Evolutionary conservation across 2,888 invertebrate species (phyloP), one percentile per base, ranked within the genome.

Genomic region (Exocentrus adspersus): DNA sequence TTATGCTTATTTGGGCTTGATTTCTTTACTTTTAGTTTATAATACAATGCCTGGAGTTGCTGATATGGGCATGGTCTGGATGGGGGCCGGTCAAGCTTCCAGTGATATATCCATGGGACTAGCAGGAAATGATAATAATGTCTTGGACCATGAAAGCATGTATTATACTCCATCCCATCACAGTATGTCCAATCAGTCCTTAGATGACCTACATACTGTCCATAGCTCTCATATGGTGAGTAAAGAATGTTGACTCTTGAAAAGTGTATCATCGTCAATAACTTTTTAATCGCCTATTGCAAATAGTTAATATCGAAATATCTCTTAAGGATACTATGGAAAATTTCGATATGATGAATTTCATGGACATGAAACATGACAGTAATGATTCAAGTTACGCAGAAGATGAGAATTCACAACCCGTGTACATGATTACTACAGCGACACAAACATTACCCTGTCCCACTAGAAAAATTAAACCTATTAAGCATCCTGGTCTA

Each of bases 401-500:
- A 70, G 86, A 84, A 42, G 86, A 86, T 58, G 85, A 82, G 57
- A 80, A 75, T 65, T 75, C 78, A 1, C 75, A 79, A 45, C 84
- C 80, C 46, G 80, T 82, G 58, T 83, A 81, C 71, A 83, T 86
- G 77, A 86, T 82, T 64, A 86, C 85, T 61, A 86, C 86, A 16
- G 82, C 86, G 5, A 87, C 87, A 1, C 87, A 87, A 77, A 87
- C 87, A 24, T 80, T 85, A 68, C 85, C 85, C 63, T 83, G 82
- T 75, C 81, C 85, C 1, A 86, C 85, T 64, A 81, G 86, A 60
- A 91, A 91, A 83, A 91, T 91, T 71, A 90, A 90, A 79, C 90
- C 91, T 37, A 87, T 91, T 48, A 89, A 88, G 79, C 89, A 91
- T 81, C 91, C 91, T 57, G 90, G 89, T 57, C 84, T 92, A 65